Conservation (phyloP, 37 sponge, comb jelly and placozoan species). For the Amphimedon queenslandica region DNA sequence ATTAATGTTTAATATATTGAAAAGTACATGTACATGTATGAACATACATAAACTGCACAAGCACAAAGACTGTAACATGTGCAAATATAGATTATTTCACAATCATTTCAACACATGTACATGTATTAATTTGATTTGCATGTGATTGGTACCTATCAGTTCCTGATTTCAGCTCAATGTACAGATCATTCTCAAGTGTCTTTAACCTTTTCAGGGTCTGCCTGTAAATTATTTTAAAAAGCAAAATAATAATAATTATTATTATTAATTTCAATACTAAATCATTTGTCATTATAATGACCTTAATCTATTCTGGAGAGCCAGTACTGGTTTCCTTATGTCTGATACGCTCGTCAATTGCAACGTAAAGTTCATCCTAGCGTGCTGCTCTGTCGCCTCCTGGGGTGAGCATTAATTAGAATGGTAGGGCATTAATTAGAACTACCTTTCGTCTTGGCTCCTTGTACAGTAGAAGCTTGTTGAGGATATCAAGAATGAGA, state of each 20-base stretch:
- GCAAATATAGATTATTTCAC: too few species aligned
- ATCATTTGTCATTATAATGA: too few species aligned
- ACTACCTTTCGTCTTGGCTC: conserved; percentile 79
- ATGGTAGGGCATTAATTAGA: background rate
- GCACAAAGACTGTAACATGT: too few species aligned
- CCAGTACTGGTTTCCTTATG: conserved; percentile 45
- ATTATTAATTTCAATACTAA: too few species aligned
- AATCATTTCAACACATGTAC: too few species aligned
- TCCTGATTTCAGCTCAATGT: conserved; percentile 21
- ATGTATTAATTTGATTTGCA: too few species aligned
- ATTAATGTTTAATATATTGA: too few species aligned
- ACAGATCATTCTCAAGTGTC: conserved; percentile 43
- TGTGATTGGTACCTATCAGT: too few species aligned
- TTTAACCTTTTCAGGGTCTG: conserved; percentile 29
- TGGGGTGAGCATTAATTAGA: background rate
- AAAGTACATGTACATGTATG: too few species aligned
- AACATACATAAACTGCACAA: too few species aligned
- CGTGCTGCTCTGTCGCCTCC: conserved; percentile 54
- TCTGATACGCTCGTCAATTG: conserved; percentile 70
- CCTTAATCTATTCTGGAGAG: conserved; percentile 69
- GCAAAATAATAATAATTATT: too few species aligned
- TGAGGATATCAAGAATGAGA: conserved; percentile 82
- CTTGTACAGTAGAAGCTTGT: conserved; percentile 84
- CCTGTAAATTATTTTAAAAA: too few species aligned
- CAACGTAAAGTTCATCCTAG: conserved; percentile 66